Evolutionary conservation across 2,797 vertebrate genomes (phyloP).

Genomic region (Acestrorhynchus altus): DNA sequence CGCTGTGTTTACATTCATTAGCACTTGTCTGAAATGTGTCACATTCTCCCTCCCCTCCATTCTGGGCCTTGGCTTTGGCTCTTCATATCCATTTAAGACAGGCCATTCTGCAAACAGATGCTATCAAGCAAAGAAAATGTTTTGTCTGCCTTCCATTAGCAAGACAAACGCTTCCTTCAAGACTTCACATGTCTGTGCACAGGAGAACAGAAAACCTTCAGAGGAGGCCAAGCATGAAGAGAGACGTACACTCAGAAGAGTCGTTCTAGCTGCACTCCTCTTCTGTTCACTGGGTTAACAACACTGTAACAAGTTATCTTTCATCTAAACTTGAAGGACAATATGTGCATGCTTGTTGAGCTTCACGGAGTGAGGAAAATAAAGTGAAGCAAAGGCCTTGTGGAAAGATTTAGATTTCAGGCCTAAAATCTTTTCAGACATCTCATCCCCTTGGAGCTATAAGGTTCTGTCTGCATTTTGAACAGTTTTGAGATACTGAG

Average conservation of each 20-base stretch:
- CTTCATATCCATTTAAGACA: constrained; percentile 60
- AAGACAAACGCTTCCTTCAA: constrained; percentile 67
- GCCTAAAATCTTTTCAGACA: not conserved
- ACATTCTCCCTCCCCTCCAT: constrained; percentile 54
- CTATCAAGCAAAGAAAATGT: constrained; percentile 76
- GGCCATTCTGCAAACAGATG: constrained; percentile 73
- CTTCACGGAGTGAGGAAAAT: not conserved
- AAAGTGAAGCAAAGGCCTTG: not conserved
- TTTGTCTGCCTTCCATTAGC: constrained; percentile 78
- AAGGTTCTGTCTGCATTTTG: too few species aligned
- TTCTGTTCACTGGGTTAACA: not conserved
- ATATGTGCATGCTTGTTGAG: too few species aligned
- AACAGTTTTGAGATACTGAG: too few species aligned
- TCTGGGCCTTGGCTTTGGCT: constrained; percentile 28
- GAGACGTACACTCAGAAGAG: constrained; percentile 3
- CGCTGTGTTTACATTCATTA: constrained; percentile 82
- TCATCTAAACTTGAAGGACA: not conserved
- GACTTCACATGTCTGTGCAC: constrained; percentile 77
- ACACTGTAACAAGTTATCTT: not conserved
- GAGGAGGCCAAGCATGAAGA: constrained; percentile 42
- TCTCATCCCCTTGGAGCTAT: too few species aligned
- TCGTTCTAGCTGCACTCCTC: not conserved
- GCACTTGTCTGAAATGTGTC: constrained; percentile 78
- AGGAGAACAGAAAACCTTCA: constrained; percentile 54
- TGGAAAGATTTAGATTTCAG: not conserved